Conservation (phyloP, 2,797 vertebrate species). For the Pteropus rufus region DNA sequence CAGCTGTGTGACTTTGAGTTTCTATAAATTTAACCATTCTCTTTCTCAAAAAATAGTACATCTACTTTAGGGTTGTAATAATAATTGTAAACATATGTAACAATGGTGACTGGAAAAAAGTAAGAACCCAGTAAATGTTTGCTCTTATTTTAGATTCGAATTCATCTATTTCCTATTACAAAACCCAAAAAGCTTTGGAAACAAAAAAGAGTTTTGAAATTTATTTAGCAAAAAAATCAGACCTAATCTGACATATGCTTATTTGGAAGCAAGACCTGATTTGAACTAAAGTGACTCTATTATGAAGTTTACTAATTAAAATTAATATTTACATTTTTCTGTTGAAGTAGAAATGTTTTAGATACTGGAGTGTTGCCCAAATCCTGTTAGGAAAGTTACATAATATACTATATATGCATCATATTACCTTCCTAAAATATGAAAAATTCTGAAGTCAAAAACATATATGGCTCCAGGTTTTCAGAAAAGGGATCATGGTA, state of each 20-base stretch:
- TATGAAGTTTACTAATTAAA: conserved; percentile 1
- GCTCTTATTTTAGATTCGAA: background rate
- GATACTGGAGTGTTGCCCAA: background rate
- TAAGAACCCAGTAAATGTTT: background rate
- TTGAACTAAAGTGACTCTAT: background rate
- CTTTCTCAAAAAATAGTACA: background rate
- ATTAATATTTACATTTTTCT: background rate
- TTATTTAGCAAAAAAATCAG: background rate
- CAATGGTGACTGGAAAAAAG: background rate
- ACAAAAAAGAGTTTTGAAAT: background rate
- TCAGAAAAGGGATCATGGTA: background rate
- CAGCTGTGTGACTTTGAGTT: background rate
- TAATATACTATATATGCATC: background rate
- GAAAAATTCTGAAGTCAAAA: background rate
- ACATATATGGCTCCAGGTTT: background rate
- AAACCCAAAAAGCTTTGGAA: background rate
- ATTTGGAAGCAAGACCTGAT: background rate
- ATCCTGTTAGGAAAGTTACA: background rate
- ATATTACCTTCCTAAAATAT: background rate
- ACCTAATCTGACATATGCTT: background rate
- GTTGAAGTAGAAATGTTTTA: background rate
- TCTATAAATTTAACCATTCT: background rate
- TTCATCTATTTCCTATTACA: background rate
- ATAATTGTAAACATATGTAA: background rate
- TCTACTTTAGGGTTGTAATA: background rate